Base-by-base conservation (phyloP, 1,140 invertebrate genomes). In the Lasioglossum baleicum region DNA sequence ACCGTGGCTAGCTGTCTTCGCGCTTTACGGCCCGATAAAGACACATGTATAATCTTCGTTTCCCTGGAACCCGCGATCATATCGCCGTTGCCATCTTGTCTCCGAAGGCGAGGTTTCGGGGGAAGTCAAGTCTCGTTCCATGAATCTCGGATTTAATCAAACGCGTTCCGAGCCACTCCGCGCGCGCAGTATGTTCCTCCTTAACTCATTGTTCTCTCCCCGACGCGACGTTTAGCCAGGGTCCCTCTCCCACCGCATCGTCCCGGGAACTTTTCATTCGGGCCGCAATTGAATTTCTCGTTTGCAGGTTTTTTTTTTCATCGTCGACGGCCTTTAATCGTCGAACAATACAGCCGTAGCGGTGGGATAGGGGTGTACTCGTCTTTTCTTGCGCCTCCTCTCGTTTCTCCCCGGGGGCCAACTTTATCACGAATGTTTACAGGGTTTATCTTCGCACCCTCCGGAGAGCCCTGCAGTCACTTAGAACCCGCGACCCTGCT, bases 341-440 rank as follows among this genome's bases (percentile, higher is more conserved):
- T 51, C 51, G 51, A 78, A 85, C 80, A 82, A 82, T 84, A 58
- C 64, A 51, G 26, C 61, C 15, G 13, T 67, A 42, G 17, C 48
- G 26, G 20, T 8, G 13, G 70, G 51, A 53, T 17, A 31, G 58
- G 20, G 40, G 56, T 31, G 42, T 48, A 66, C 75, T 83, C 83
- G 73, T 83, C 84, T 80, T 70, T 80, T 75, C 71, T 81, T 44
- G 68, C 58, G 53, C 44, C 71, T 73, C 40, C 35, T 72, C 48
- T 73, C 61, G 51, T 61, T 56, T 58, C 68, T 71, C 73, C 63
- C 76, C 26, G 31, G 67, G 76, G 81, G 63, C 42, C 48, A 53
- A 75, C 75, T 87, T 88, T 88, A 85, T 85, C 83, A 74, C 77
- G 78, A 85, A 85, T 87, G 85, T 88, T 88, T 88, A 82, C 80